These are phyloP conservation scores for Columba livia DNA, from an alignment of 2,113 vertebrate genomes.

Conservation along the genomic window DNA sequence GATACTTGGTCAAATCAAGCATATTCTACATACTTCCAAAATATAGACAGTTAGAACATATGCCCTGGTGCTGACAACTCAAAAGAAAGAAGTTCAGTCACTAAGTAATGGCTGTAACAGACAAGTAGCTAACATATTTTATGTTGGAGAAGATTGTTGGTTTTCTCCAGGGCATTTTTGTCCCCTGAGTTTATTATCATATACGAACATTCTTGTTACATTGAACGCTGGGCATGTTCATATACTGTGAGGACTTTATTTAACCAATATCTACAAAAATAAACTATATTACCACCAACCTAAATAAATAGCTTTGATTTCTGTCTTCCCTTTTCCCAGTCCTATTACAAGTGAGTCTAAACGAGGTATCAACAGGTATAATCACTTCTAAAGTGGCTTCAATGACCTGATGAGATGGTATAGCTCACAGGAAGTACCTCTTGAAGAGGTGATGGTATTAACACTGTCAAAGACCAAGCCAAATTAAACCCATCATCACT, in stretches of 20 bases:
- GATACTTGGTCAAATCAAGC: background rate
- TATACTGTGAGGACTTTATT: background rate
- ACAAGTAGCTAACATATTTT: background rate
- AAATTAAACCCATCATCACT: constrained; percentile 39
- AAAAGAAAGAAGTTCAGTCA: background rate
- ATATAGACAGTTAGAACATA: background rate
- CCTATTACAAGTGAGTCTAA: background rate
- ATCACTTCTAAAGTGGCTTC: constrained; percentile 33
- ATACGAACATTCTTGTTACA: background rate
- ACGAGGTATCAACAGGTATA: background rate
- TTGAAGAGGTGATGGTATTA: constrained; percentile 17
- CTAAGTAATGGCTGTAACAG: background rate
- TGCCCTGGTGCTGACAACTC: background rate
- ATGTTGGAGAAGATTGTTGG: background rate
- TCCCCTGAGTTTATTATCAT: background rate
- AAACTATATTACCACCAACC: background rate
- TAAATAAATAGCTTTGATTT: background rate
- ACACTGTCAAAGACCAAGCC: background rate
- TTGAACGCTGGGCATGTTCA: background rate
- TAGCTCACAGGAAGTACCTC: background rate
- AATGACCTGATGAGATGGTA: background rate
- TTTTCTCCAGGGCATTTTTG: background rate
- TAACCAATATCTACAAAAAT: background rate
- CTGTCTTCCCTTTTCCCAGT: background rate
- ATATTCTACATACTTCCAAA: background rate